A percentile compares a stretch with the other conserved stretches of the same genome.
phyloP scores from a whole-genome alignment of 2,797 vertebrate genomes.

The Hipposideros larvatus region DNA sequence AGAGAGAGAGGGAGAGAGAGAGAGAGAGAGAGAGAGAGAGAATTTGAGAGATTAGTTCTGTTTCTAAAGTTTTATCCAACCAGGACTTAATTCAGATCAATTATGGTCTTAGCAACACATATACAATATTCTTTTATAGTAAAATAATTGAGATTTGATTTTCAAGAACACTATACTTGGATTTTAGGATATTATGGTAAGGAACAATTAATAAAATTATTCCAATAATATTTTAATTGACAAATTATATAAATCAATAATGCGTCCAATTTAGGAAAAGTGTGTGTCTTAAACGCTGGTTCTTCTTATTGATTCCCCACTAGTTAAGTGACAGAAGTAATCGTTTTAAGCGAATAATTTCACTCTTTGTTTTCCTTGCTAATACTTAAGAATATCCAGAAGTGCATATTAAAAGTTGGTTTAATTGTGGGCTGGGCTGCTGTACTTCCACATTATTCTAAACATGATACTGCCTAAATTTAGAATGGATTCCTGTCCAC shows the following conservation, averaged over 20 bases:
- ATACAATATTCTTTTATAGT: conserved; percentile 9
- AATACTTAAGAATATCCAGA: not conserved
- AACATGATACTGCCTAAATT: not conserved
- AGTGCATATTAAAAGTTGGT: conserved; percentile 14
- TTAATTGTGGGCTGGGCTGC: not conserved
- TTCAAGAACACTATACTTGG: not conserved
- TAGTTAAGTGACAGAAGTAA: not conserved
- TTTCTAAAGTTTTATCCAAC: not conserved
- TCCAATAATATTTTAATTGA: conserved; percentile 14
- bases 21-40: no score
- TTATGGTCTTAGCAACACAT: not conserved
- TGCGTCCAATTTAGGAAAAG: not conserved
- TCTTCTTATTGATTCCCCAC: not conserved
- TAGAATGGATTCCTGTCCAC: not conserved
- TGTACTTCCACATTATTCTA: not conserved
- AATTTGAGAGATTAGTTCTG: not conserved
- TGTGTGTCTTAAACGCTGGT: not conserved
- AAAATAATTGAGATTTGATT: conserved; percentile 40
- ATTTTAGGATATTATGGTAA: conserved; percentile 43
- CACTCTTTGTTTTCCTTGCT: not conserved
- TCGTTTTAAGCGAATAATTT: conserved; percentile 13
- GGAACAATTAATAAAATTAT: not conserved
- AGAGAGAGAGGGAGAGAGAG: not conserved
- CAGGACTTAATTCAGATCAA: not conserved
- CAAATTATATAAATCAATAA: conserved; percentile 17